A percentile compares a stretch with the other conserved stretches of the same genome.
Conservation (phyloP, 2,113 vertebrate species). For the Chlorodrepanis virens region DNA sequence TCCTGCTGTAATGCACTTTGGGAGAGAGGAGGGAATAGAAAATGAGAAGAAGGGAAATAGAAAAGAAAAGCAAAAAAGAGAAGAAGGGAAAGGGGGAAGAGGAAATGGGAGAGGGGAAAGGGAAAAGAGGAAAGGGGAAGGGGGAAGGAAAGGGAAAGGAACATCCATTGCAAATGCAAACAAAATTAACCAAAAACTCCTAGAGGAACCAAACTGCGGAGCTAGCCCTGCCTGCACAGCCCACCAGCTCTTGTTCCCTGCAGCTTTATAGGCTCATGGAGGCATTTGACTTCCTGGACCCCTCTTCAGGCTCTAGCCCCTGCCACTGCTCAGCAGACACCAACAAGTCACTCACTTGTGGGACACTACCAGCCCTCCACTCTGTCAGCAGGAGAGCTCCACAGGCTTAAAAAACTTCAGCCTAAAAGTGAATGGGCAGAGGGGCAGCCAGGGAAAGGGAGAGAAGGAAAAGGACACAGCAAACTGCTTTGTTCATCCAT, state of each 20-base stretch:
- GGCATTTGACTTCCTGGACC: not conserved
- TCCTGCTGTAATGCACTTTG: not conserved
- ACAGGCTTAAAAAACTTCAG: not conserved
- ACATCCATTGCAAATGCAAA: not conserved
- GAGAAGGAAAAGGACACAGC: not conserved
- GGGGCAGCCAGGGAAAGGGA: not conserved
- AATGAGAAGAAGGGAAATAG: not conserved
- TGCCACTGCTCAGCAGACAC: fast-evolving
- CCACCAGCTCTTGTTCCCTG: not conserved
- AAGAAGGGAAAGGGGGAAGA: not conserved
- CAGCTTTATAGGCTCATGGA: not conserved
- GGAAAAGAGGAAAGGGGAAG: too few relatives aligned
- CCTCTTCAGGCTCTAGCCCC: not conserved
- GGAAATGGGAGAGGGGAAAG: not conserved
- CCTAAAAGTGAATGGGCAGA: not conserved
- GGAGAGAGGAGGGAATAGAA: not conserved
- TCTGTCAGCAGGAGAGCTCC: not conserved
- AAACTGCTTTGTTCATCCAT: fast-evolving
- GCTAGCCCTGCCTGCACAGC: not conserved
- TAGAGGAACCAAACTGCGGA: not conserved
- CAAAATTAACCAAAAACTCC: not conserved
- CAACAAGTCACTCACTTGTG: not conserved
- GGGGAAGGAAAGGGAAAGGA: not conserved
- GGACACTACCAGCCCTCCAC: not conserved
- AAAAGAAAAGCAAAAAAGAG: not conserved